Evolutionary conservation across 2,888 invertebrate genomes (phyloP).

Genomic region (Mesorhabditis spiculigera): DNA sequence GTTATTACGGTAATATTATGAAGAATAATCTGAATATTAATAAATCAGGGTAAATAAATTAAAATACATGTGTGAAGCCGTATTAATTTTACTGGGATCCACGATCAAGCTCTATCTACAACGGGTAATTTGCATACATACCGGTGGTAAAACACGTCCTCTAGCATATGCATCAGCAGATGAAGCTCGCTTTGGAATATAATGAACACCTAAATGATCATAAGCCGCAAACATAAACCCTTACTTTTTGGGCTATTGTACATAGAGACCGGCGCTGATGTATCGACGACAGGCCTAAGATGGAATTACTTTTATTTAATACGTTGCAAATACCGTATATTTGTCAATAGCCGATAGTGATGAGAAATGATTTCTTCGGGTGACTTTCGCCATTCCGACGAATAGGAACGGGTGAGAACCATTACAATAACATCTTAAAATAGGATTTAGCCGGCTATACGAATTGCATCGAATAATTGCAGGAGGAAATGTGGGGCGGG

Average conservation of each 20-base stretch:
- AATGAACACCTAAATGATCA: constrained; percentile 28
- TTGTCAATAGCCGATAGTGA: constrained; percentile 27
- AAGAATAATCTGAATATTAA: too few species aligned
- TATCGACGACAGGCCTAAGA: constrained; percentile 21
- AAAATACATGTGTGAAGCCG: too few species aligned
- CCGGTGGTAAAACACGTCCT: neutral
- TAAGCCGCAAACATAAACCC: neutral
- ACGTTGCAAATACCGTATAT: too few species aligned
- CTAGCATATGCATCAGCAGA: constrained; percentile 25
- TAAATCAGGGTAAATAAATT: too few species aligned
- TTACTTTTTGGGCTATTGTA: constrained; percentile 39
- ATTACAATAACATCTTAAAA: neutral
- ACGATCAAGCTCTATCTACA: too few species aligned
- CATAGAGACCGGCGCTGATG: constrained; percentile 35
- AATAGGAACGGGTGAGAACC: constrained; percentile 17
- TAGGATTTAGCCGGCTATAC: neutral
- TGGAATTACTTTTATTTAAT: neutral
- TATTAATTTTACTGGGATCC: too few species aligned
- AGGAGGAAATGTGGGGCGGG: too few species aligned
- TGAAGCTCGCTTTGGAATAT: constrained; percentile 27
- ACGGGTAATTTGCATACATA: neutral
- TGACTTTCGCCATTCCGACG: constrained; percentile 31
- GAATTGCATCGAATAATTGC: too few species aligned
- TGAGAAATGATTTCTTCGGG: constrained; percentile 38
- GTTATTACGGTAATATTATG: too few species aligned